These are phyloP conservation scores for Tipula lateralis DNA, from an alignment of 2,888 invertebrate genomes.

Conservation along the genomic window DNA sequence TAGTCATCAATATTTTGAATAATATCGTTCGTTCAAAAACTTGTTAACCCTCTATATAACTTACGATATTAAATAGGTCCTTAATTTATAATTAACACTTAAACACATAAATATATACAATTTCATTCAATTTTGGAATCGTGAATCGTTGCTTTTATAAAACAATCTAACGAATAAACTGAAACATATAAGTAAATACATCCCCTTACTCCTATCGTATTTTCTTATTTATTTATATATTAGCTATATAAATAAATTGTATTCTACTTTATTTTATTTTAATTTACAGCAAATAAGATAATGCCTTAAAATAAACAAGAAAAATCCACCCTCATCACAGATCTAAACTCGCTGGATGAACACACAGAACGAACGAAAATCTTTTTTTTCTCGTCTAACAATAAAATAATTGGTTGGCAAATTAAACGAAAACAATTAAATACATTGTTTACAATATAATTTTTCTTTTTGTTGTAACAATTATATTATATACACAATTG, in stretches of 20 bases:
- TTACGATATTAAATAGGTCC: background rate
- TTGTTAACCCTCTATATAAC: no score
- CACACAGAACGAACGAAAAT: background rate
- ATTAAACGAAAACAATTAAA: slow-evolving; percentile 24
- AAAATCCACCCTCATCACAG: background rate
- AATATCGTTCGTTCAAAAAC: no score
- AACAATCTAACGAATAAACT: background rate
- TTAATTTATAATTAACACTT: background rate
- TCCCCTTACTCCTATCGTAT: background rate
- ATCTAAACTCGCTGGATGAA: background rate
- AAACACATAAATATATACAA: background rate
- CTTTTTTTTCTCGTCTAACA: background rate
- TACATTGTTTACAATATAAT: slow-evolving; percentile 24
- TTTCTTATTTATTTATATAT: background rate
- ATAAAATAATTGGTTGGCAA: slow-evolving; percentile 24
- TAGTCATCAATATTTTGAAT: no score
- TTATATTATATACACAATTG: slow-evolving; percentile 3
- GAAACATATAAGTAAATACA: background rate
- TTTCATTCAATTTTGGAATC: background rate
- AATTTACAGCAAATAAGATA: slow-evolving; percentile 24
- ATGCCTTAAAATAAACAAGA: slow-evolving; percentile 13
- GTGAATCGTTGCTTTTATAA: background rate
- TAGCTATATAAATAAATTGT: background rate
- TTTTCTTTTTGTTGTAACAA: background rate
- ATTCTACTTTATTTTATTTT: background rate